Evolutionary conservation across 2,113 vertebrate genomes (phyloP).

Genomic region (Saccopteryx leptura): DNA sequence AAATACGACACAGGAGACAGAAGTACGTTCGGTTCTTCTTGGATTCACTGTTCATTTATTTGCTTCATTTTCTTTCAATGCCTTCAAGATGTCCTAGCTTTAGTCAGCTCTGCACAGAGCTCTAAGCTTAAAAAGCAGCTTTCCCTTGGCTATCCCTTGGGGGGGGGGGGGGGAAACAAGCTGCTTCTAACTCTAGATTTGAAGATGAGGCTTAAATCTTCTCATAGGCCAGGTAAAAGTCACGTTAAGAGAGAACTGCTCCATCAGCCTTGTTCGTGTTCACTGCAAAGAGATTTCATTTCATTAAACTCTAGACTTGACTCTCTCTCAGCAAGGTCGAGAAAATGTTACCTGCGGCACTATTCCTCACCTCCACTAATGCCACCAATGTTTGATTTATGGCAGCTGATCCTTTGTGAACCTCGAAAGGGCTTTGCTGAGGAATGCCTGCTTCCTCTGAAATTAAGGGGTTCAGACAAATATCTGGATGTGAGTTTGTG

Average conservation of each 20-base stretch:
- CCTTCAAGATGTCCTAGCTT: constrained; percentile 55
- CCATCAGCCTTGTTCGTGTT: constrained; percentile 76
- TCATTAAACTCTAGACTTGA: constrained; percentile 87
- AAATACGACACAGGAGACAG: not conserved
- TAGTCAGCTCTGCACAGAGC: constrained; percentile 39
- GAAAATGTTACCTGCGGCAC: constrained; percentile 78
- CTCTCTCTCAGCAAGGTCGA: constrained; percentile 79
- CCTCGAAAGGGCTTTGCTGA: constrained; percentile 67
- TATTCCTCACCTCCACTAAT: constrained; percentile 75
- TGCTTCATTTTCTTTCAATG: constrained; percentile 72
- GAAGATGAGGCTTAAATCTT: constrained; percentile 84
- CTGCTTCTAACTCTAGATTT: constrained; percentile 80
- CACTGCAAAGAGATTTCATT: constrained; percentile 85
- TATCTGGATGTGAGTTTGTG: constrained; percentile 62
- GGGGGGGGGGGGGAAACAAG: constrained; percentile 70
- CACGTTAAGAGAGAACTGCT: constrained; percentile 80
- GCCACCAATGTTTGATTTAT: constrained; percentile 85
- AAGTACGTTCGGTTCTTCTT: constrained; percentile 44
- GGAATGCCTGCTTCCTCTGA: constrained; percentile 76
- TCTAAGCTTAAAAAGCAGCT: constrained; percentile 1
- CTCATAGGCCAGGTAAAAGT: constrained; percentile 82
- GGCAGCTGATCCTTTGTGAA: constrained; percentile 78
- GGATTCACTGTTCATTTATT: constrained; percentile 74
- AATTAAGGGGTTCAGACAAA: constrained; percentile 79
- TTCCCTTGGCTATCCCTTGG: constrained; percentile 48